These are phyloP conservation scores for Neolamprologus modestus DNA, from an alignment of 2,113 vertebrate species.

Conservation along the genomic window DNA sequence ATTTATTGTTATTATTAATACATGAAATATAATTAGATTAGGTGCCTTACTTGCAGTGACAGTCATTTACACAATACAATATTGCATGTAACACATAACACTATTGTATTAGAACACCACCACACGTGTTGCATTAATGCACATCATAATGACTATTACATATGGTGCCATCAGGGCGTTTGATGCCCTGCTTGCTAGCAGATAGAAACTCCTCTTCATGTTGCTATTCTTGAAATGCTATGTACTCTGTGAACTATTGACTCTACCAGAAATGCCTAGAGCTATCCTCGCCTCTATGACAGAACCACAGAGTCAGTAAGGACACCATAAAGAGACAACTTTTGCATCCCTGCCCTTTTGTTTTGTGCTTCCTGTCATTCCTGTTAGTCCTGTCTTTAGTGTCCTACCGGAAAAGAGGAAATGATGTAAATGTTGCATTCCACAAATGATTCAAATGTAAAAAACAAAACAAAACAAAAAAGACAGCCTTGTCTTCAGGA, in stretches of 20 bases:
- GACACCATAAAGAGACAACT: background rate
- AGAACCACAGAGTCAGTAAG: background rate
- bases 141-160: background rate
- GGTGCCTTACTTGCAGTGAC: background rate
- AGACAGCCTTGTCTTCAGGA: background rate
- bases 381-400: background rate
- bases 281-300: background rate
- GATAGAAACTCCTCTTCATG: background rate
- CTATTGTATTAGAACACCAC: background rate
- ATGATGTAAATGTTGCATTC: background rate
- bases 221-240: background rate
- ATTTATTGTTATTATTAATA: background rate
- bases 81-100: background rate
- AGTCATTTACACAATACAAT: background rate
- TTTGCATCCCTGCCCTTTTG: background rate
- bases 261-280: background rate
- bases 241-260: background rate
- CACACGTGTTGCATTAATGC: background rate
- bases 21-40: background rate
- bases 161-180: background rate
- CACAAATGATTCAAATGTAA: background rate
- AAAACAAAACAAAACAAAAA: background rate
- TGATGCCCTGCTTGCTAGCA: background rate
- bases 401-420: conserved; percentile 7
- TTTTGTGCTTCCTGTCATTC: background rate